Base-by-base conservation (phyloP, 2,797 vertebrate species). In the Bryconaethiops microstoma region DNA sequence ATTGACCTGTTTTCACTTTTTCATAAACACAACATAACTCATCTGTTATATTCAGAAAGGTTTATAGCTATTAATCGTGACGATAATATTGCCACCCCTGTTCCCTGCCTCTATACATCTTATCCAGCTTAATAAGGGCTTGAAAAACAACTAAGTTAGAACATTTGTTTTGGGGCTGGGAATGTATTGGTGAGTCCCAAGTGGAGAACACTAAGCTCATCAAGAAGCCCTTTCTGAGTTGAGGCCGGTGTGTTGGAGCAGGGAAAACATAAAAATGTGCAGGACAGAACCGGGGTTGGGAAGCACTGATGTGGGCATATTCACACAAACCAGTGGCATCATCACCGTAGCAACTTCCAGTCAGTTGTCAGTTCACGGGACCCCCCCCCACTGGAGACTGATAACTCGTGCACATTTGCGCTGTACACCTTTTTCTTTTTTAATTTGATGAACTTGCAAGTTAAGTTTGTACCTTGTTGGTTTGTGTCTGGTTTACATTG, bases 401-500 rank as follows among this genome's bases (percentile, higher is more conserved):
- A 71, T 45, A 21, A 73, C 78, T 55, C 45, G 6, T 67, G 67
- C 73, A 77, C 57, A 79, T 64, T 70, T 63, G 78, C 63, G 70
- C 82, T 86, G 81, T 84, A 81, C 76, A 70, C 64, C 25, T 21
- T 39, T 8, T 50, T 59, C 9, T 39, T 45, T 69, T 64, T 78
- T 71, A 19, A 64, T 72, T 65, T 1, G n/a, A 64, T 25, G 19
- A 80, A 82, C 23, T 35, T 76, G 21, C 69, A 78, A 57, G 50
- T 40, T 65, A 16, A 7, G 39, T 82, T 74, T 77, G 60, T 72
- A 63, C 45, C 80, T 76, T 78, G 35, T 82, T 64, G 67, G 54
- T 78, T 82, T 80, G 64, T 59, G 52, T 80, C 39, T 63, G 79
- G 77, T 73, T 79, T 79, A 72, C 62, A 77, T 64, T 39, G 10